These are phyloP conservation scores for Bujurquina vittata DNA, from an alignment of 2,113 vertebrate species.

Conservation along the genomic window DNA sequence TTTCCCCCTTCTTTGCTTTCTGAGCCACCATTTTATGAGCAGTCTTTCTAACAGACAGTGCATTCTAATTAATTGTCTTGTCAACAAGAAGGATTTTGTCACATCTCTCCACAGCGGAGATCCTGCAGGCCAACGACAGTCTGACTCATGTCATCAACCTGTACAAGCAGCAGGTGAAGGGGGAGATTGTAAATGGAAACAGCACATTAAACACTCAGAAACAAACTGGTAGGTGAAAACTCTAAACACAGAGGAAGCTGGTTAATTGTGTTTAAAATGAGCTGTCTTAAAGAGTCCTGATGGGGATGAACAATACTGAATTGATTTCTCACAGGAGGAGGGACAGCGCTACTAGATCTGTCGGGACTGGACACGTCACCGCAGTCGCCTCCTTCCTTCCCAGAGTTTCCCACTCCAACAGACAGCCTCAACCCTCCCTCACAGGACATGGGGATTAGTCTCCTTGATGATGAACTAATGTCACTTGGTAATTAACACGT, in stretches of 20 bases:
- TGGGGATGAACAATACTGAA: background rate
- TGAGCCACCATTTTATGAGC: background rate
- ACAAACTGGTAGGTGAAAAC: slow-evolving; percentile 49
- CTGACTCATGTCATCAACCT: slow-evolving; percentile 97
- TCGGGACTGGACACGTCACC: slow-evolving; percentile 90
- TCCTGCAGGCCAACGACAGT: slow-evolving; percentile 97
- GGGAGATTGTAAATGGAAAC: slow-evolving; percentile 94
- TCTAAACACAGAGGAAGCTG: background rate
- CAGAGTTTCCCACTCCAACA: slow-evolving; percentile 81
- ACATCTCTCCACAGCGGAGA: slow-evolving; percentile 86
- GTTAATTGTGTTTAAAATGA: background rate
- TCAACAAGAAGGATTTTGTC: background rate
- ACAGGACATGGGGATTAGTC: slow-evolving; percentile 84
- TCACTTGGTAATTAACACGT: slow-evolving; percentile 84
- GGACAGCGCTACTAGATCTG: slow-evolving; percentile 90
- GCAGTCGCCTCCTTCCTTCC: slow-evolving; percentile 82
- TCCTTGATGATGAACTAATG: slow-evolving; percentile 98
- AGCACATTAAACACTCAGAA: slow-evolving; percentile 64
- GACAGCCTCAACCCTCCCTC: slow-evolving; percentile 72
- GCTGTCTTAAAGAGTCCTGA: background rate
- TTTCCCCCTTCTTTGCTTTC: background rate
- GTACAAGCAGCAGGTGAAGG: slow-evolving; percentile 93
- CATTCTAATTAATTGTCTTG: background rate
- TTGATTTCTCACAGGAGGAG: slow-evolving; percentile 76
- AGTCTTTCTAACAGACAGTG: background rate